Base-by-base conservation (phyloP, 1,140 invertebrate genomes). In the Drosophila serrata region DNA sequence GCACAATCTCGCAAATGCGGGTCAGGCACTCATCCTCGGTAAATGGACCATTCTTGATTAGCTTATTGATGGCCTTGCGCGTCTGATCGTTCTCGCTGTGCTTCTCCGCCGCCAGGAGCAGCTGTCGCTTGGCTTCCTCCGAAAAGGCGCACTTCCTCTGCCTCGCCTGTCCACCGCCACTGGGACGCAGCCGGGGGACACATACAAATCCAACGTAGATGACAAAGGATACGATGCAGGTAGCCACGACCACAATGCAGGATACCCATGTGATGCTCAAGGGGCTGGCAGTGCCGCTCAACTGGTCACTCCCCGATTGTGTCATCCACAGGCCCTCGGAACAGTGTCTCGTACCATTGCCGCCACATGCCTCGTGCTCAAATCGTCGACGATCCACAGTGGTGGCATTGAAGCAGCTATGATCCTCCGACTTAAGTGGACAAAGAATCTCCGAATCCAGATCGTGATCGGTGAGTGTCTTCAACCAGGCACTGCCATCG, bases 401-500 rank as follows among this genome's bases (percentile, higher is more conserved):
- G 24, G 42, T 79, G 17, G 70, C 65, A 56, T 92, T 93, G n/a
- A 93, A 91, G 49, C 92, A 93, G 6, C 13, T 29, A 0, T 7
- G 29, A 48, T 91, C 43, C 4, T 63, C 15, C 7, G 43, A 17
- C 6, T 22, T 37, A 1, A 92, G 37, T 0, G 51, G 48, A 27
- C 92, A 93, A 40, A 92, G 76, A 5, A 80, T 64, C 22, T 92
- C 85, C n/a, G 92, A 78, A 12, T 79, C 70, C 22, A 92, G 39
- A 48, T 93, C 91, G 15, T 80, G 79, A 15, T 79, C 69, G 37
- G 79, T 81, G 1, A 90, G 57, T 0, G 27, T 27, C 7, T 58
- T 24, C 13, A 92, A 27, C 79, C 79, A 90, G 1, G 27, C 6
- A 0, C 35, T 27, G 29, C 24, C 42, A 13, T 73, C 69, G 40